These are phyloP conservation scores for Macroglossus sobrinus DNA, from an alignment of 2,113 vertebrate genomes.

Conservation along the genomic window DNA sequence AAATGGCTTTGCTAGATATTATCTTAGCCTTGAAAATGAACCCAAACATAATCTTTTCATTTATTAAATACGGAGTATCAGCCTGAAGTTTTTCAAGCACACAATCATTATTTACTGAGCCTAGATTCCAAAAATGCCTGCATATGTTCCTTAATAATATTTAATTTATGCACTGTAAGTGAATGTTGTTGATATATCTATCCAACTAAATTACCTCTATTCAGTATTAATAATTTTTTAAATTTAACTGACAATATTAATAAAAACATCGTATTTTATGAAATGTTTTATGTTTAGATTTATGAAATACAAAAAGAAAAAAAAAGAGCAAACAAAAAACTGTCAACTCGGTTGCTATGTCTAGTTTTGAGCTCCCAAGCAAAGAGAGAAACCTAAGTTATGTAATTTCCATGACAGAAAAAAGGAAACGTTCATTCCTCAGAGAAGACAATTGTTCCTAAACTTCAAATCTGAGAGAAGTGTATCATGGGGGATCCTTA, in stretches of 20 bases:
- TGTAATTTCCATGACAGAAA: background rate
- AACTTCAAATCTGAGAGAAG: background rate
- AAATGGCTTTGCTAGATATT: background rate
- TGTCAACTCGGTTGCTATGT: background rate
- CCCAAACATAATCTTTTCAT: background rate
- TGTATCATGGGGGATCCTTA: background rate
- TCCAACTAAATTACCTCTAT: background rate
- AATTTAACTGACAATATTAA: background rate
- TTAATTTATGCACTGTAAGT: background rate
- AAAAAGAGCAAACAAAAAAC: background rate
- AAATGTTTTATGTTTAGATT: constrained; percentile 24
- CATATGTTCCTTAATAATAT: background rate
- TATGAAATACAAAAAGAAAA: background rate
- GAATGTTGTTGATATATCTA: background rate
- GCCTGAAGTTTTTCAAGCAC: constrained; percentile 36
- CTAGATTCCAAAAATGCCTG: background rate
- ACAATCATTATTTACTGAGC: background rate
- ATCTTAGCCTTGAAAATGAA: background rate
- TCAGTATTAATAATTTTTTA: background rate
- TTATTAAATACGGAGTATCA: background rate
- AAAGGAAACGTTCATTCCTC: background rate
- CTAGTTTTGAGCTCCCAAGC: background rate
- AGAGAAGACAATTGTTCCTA: background rate
- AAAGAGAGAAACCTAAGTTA: background rate
- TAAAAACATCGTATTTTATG: constrained; percentile 5